Evolutionary conservation across 30 jellyfish, hydroid and myxozoan genomes (phyloP), one percentile per base, ranked within the genome.

Genomic region (Hydractinia symbiolongicarpus): DNA sequence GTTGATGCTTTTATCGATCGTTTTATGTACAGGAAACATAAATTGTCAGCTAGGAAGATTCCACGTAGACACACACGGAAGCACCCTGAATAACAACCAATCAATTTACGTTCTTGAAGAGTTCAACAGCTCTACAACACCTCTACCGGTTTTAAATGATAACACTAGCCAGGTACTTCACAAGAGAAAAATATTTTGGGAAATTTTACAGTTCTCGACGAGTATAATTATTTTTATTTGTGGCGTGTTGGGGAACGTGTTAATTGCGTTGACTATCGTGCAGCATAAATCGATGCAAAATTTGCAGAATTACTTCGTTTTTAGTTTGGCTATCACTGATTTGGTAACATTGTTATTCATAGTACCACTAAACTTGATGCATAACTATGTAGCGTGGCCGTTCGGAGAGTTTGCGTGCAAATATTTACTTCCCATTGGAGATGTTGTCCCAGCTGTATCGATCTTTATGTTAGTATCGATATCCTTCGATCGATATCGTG

Each of bases 271-370:
- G 50, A 90, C 87, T 40, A 81, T 82, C 7, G 51, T 83, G 54
- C 81, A 88, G 4, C 70, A 82, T 13, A 85, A 86, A 69, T 71
- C 91, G 61, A 90, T 75, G 62, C 88, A 86, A 55, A 76, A 89
- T 8, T 21, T 78, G 68, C 83, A 82, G 70, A 90, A 89, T 85
- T 89, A 87, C 84, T 90, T 90, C 76, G 82, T 90, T 52, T 84
- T 90, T 60, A 90, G 85, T 61, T 84, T 90, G 49, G 97, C 97
- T 8, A 78, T 90, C 54, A 86, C 95, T 9, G 97, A 90, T 56
- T 53, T 85, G 69, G 79, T 85, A 51, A 82, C 92, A 30, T 55
- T 86, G 77, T 17, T 78, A 50, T 10, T 90, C 51, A 77, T 71
- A 40, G 77, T 85, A 16, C 95, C 94, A n/a, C 58, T 90, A 69